phyloP scores from a whole-genome alignment of 1,140 invertebrate species.

The Stegodyphus mimosarum region DNA sequence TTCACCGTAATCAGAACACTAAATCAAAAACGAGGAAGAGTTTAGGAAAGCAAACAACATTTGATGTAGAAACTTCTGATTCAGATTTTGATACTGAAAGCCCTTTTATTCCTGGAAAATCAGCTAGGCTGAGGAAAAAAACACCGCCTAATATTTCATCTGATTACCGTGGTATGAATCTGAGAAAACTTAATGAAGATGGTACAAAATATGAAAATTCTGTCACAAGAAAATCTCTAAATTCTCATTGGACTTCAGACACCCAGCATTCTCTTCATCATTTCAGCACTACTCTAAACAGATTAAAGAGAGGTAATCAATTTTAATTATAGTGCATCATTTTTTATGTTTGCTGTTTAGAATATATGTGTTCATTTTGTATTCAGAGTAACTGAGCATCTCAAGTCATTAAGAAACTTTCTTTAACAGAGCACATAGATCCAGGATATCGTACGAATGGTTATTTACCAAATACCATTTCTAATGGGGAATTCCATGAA shows the following conservation, averaged over 20 bases:
- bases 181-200: not conserved
- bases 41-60: conserved; percentile 2
- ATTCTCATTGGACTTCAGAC: conserved; percentile 7
- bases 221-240: conserved; percentile 25
- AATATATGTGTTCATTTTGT: not conserved
- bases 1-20: conserved; percentile 6
- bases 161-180: not conserved
- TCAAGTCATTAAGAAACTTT: too few relatives aligned
- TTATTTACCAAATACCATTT: conserved; percentile 24
- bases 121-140: conserved; percentile 2
- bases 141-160: conserved; percentile 3
- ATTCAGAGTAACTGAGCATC: too few relatives aligned
- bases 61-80: conserved; percentile 46
- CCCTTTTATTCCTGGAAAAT: not conserved
- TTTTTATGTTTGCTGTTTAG: not conserved
- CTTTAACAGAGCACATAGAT: not conserved
- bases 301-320: conserved; percentile 23
- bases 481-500: conserved; percentile 31
- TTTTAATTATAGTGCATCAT: not conserved
- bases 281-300: conserved; percentile 5
- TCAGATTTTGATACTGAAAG: conserved; percentile 31
- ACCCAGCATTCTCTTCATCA: conserved; percentile 2
- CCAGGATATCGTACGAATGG: conserved; percentile 5
- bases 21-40: conserved; percentile 12
- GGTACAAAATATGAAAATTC: conserved; percentile 7